Evolutionary conservation across 2,113 vertebrate species (phyloP).

Genomic region (Beaufortia kweichowensis): DNA sequence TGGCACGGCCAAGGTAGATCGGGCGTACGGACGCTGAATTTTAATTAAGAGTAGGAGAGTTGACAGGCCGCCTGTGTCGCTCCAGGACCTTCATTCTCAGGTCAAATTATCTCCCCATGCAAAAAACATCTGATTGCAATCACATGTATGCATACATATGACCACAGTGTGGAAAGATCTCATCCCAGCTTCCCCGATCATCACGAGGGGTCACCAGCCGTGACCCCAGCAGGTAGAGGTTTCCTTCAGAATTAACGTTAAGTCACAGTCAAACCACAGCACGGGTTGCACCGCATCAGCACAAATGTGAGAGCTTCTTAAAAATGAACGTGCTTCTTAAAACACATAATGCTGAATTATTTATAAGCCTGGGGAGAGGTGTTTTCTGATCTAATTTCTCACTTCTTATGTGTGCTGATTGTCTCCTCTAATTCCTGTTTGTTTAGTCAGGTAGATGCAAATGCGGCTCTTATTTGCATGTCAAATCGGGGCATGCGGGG

Average conservation of each 20-base stretch:
- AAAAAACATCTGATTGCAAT: slow-evolving; percentile 23
- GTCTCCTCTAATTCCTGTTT: slow-evolving; percentile 67
- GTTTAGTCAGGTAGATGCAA: slow-evolving; percentile 69
- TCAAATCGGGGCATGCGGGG: slow-evolving; percentile 30
- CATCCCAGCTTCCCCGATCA: slow-evolving; percentile 42
- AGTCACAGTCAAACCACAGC: slow-evolving; percentile 30
- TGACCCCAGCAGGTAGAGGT: slow-evolving; percentile 50
- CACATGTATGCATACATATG: background rate
- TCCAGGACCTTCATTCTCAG: slow-evolving; percentile 6
- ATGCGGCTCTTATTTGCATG: slow-evolving; percentile 64
- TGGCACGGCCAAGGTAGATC: slow-evolving; percentile 22
- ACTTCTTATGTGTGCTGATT: slow-evolving; percentile 64
- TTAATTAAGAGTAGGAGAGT: slow-evolving; percentile 33
- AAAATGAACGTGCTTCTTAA: slow-evolving; percentile 54
- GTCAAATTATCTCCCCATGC: background rate
- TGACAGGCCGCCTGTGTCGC: background rate
- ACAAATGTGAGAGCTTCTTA: slow-evolving; percentile 37
- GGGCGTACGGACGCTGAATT: background rate
- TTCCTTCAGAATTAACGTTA: slow-evolving; percentile 52
- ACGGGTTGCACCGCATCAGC: slow-evolving; percentile 25
- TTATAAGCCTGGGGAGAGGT: slow-evolving; percentile 62
- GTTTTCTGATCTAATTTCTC: slow-evolving; percentile 62
- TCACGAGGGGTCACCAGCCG: slow-evolving; percentile 55
- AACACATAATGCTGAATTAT: slow-evolving; percentile 60
- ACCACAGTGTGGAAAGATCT: background rate